Conservation (phyloP, 2,113 vertebrate species). For the Onychostoma macrolepis region DNA sequence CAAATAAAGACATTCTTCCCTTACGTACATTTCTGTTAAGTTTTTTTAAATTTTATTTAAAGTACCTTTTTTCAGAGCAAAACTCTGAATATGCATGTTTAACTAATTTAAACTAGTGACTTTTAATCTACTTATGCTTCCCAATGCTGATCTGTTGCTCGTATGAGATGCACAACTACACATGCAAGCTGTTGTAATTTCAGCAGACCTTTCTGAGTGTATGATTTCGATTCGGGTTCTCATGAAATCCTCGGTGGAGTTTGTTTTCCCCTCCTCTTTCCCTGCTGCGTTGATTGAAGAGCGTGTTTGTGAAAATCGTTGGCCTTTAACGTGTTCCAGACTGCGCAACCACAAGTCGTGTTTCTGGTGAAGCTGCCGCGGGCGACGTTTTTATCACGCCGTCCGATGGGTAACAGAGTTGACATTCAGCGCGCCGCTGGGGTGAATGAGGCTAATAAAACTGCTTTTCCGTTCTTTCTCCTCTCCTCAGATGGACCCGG, state of each 20-base stretch:
- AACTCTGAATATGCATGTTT: not conserved
- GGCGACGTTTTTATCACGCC: constrained; percentile 42
- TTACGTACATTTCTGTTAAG: too few species aligned
- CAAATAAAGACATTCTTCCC: too few species aligned
- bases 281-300: constrained; percentile 1
- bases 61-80: too few species aligned
- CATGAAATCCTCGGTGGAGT: not conserved
- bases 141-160: not conserved
- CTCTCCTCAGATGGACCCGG: constrained; percentile 91
- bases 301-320: not conserved
- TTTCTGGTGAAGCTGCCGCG: constrained; percentile 31
- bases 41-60: too few species aligned
- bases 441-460: constrained; percentile 73
- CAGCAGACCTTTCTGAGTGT: constrained; percentile 16
- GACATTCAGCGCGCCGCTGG: constrained; percentile 56
- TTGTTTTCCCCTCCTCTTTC: too few species aligned
- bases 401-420: constrained; percentile 39
- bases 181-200: not conserved
- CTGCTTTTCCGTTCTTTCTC: constrained; percentile 57
- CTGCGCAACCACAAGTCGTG: not conserved
- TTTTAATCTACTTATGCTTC: not conserved
- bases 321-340: constrained; percentile 40
- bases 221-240: constrained; percentile 6
- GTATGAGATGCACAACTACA: not conserved
- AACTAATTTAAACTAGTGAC: not conserved